A percentile compares a stretch with the other conserved stretches of the same genome.
phyloP scores from a whole-genome alignment of 1,140 invertebrate species.

The Ceratoteleas bidentatus region DNA sequence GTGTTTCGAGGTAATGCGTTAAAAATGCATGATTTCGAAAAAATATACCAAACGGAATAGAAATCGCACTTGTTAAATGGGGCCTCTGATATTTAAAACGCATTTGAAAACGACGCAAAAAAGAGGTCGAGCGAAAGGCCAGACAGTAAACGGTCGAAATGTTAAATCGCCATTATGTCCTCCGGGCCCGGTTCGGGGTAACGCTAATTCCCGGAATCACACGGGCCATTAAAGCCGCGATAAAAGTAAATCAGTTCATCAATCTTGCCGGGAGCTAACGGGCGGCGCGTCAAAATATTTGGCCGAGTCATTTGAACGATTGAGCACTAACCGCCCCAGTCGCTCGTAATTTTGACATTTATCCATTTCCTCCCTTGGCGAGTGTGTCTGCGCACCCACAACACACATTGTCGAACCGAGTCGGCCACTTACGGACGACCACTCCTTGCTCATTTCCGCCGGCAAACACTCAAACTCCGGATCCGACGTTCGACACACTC shows the following conservation, averaged over 20 bases:
- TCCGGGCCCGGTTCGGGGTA: not conserved
- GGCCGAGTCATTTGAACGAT: conserved; percentile 35
- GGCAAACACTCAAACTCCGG: conserved; percentile 74
- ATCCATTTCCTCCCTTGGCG: conserved; percentile 51
- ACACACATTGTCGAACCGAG: conserved; percentile 59
- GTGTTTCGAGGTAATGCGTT: no score
- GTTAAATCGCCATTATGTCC: no score
- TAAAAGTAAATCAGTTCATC: conserved; percentile 30
- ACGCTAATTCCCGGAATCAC: conserved; percentile 1
- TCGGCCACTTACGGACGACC: conserved; percentile 71
- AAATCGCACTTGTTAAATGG: no score
- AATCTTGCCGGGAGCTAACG: conserved; percentile 29
- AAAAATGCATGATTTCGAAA: no score
- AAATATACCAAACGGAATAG: no score
- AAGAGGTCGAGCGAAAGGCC: no score
- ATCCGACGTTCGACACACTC: conserved; percentile 22
- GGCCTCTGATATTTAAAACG: no score
- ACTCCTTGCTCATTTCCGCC: conserved; percentile 76
- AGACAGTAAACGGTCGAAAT: no score
- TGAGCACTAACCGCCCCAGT: conserved; percentile 40
- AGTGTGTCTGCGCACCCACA: conserved; percentile 12
- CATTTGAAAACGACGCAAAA: no score
- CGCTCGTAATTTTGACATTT: conserved; percentile 52
- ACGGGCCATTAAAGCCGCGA: conserved; percentile 3
- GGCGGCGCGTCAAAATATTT: conserved; percentile 43